Evolutionary conservation across 2,888 invertebrate species (phyloP).

Genomic region (Mactromeris polynyma): DNA sequence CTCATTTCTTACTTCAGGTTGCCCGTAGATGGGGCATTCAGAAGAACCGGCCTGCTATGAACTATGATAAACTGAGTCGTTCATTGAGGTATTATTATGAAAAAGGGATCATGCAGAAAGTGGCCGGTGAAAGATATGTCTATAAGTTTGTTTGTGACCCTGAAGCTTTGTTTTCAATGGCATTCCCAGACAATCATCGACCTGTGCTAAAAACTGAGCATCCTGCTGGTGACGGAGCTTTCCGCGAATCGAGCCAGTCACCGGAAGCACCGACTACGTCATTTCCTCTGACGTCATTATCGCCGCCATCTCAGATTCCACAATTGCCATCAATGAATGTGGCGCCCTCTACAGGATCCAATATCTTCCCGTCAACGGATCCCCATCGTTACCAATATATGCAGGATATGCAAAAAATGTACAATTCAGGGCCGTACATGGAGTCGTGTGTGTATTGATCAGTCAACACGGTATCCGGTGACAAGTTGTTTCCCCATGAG

Average conservation of each 20-base stretch:
- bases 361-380: conserved; percentile 60
- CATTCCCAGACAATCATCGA: conserved; percentile 84
- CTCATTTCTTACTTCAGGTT: conserved; percentile 90
- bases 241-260: conserved; percentile 71
- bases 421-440: conserved; percentile 81
- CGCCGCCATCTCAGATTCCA: conserved; percentile 55
- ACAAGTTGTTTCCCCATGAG: not conserved
- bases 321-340: conserved; percentile 71
- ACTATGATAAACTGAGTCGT: conserved; percentile 97
- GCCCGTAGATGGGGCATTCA: conserved; percentile 98
- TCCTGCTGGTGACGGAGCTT: conserved; percentile 67
- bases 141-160: conserved; percentile 99
- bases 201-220: conserved; percentile 83
- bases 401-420: conserved; percentile 83
- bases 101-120: conserved; percentile 99
- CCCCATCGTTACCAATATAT: conserved; percentile 81
- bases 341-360: conserved; percentile 64
- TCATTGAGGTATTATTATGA: conserved; percentile 98
- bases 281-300: conserved; percentile 70
- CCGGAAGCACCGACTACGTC: conserved; percentile 66
- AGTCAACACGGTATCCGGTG: not conserved
- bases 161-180: conserved; percentile 87
- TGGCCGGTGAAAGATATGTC: conserved; percentile 96
- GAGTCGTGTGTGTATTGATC: conserved; percentile 82
- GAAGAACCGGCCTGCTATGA: conserved; percentile 98